Evolutionary conservation across 2,113 vertebrate genomes (phyloP), one percentile per base, ranked within the genome.

Genomic region (Cariama cristata): DNA sequence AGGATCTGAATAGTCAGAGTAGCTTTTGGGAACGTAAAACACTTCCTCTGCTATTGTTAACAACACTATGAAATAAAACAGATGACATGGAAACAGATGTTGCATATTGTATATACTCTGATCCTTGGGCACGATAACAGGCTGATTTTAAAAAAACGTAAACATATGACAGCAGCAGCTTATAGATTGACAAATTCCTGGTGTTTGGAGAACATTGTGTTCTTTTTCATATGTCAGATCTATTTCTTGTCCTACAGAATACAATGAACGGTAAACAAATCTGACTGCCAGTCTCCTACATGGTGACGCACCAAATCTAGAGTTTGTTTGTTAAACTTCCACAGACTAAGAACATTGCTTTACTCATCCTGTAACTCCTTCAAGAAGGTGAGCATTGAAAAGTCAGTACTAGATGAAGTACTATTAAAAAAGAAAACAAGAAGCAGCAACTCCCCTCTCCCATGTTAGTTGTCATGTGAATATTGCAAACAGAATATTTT

Each of bases 31-130:
- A 75, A 55, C 16, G 8, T 16, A 42, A 67, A 87, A 24, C 33
- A 14, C 56, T 94, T 95, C 86, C 93, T 92, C 44, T 58, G 22
- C 52, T 77, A 74, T 91, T 91, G 90, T 94, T 93, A 96, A 82
- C 18, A 23, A 73, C 22, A 49, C 33, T 67, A 35, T 45, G 86
- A 81, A 90, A 87, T 72, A 75, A 69, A 93, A 53, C 59, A 56
- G 59, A 80, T 35, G 11, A 24, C 42, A 52, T n/a, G 68, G 94
- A 95, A 94, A 76, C 72, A 95, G 79, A 95, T 87, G 68, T 35
- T 79, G 38, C 60, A 56, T n/a, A 59, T 68, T 76, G 32, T 80
- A 87, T n/a, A 79, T 71, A 59, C 26, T 84, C 71, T 86, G 90
- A 94, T 92, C 56, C 2, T 19, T n/a, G 14, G 35, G 38, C 45